A percentile compares a stretch with the other conserved stretches of the same genome.
Evolutionary conservation across 2,888 invertebrate genomes (phyloP).

Genomic region (Caenorhabditis sp.): DNA sequence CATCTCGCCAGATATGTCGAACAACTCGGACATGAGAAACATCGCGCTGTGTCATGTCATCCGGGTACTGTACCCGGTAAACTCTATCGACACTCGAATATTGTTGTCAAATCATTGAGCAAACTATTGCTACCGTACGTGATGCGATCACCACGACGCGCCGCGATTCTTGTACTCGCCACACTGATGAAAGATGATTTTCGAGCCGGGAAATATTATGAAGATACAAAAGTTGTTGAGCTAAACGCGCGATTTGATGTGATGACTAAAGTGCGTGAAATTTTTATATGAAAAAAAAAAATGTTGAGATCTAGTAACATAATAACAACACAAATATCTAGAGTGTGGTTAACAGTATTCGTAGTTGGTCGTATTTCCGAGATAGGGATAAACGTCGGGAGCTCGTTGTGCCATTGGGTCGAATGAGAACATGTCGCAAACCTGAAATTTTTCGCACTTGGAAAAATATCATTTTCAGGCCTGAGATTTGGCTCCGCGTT

Average conservation of each 20-base stretch:
- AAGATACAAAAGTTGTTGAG: conserved; percentile 27
- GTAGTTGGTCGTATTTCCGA: not conserved
- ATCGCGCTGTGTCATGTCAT: conserved; percentile 19
- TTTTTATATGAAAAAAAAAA: not conserved
- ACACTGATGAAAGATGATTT: conserved; percentile 44
- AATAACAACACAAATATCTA: too few relatives aligned
- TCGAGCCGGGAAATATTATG: conserved; percentile 45
- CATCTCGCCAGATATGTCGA: conserved; percentile 43
- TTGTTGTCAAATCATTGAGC: conserved; percentile 22
- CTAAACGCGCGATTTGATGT: not conserved
- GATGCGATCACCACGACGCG: conserved; percentile 35
- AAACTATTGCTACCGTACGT: conserved; percentile 13
- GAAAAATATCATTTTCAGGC: not conserved
- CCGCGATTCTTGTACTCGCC: conserved; percentile 42
- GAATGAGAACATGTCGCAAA: conserved; percentile 21
- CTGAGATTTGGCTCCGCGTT: not conserved
- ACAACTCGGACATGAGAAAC: conserved; percentile 19
- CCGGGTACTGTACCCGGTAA: conserved; percentile 50
- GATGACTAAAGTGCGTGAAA: not conserved
- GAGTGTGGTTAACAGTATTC: conserved; percentile 4
- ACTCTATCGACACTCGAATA: conserved; percentile 45
- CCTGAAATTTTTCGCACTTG: conserved; percentile 10
- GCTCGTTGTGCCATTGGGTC: not conserved
- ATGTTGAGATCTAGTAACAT: too few relatives aligned
- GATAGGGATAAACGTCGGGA: not conserved